phyloP scores from a whole-genome alignment of 2,113 vertebrate genomes.

The Neopipo cinnamomea region DNA sequence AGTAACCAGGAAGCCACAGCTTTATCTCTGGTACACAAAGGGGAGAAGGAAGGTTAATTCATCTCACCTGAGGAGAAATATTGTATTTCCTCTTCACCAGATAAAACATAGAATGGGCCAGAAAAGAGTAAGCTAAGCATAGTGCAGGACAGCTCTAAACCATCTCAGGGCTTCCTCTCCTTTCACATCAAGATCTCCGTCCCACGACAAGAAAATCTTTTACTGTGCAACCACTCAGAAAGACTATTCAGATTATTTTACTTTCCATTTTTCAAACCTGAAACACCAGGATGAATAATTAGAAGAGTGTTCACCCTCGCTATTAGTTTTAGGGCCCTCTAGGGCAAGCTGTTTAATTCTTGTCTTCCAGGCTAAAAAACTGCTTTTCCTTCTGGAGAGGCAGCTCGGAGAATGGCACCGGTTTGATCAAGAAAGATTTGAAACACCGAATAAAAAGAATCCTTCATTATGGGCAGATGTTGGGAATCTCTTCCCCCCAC shows the following conservation, averaged over 20 bases:
- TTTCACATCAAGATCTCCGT: neutral
- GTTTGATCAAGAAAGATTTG: slow-evolving; percentile 34
- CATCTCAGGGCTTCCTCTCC: neutral
- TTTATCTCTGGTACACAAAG: neutral
- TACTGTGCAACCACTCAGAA: neutral
- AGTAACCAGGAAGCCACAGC: neutral
- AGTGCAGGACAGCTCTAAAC: neutral
- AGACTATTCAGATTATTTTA: neutral
- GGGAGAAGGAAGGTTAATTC: neutral
- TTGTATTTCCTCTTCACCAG: neutral
- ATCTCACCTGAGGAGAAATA: neutral
- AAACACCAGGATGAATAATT: slow-evolving; percentile 31
- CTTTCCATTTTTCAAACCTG: slow-evolving; percentile 17
- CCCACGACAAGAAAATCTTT: neutral
- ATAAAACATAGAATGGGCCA: neutral
- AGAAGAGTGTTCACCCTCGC: neutral
- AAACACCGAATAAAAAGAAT: slow-evolving; percentile 18
- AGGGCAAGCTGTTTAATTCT: slow-evolving; percentile 19
- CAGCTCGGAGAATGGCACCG: neutral
- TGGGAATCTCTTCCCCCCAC: neutral
- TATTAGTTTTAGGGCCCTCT: slow-evolving; percentile 19
- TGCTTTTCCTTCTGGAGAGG: neutral
- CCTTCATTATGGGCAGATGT: neutral
- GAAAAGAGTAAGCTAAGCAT: neutral
- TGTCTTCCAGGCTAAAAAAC: slow-evolving; percentile 24